A percentile compares a stretch with the other conserved stretches of the same genome.
These are phyloP conservation scores for Dyspetes luteomarginatus DNA, from an alignment of 2,888 invertebrate genomes.

Conservation along the genomic window DNA sequence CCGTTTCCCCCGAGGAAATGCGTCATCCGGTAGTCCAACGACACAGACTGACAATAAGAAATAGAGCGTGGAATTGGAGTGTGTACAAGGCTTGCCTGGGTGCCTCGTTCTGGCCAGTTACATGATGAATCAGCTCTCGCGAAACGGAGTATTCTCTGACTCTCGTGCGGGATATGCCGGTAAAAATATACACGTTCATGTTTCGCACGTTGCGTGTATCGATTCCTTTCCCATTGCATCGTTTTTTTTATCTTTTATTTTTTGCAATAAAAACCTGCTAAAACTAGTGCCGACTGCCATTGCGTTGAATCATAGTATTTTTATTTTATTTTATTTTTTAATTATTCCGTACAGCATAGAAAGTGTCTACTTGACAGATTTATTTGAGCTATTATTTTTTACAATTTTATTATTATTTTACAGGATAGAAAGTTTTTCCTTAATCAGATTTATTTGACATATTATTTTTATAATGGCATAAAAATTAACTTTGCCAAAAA, in stretches of 20 bases:
- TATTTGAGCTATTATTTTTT: not conserved
- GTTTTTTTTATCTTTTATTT: not conserved
- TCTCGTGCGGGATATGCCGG: no score
- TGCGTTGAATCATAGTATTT: constrained; percentile 2
- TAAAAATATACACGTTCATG: constrained; percentile 19
- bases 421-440: no score
- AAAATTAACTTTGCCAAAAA: no score
- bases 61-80: constrained; percentile 58
- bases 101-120: constrained; percentile 26
- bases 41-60: constrained; percentile 54
- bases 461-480: no score
- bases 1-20: constrained; percentile 38
- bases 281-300: not conserved
- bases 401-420: no score
- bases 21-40: constrained; percentile 58
- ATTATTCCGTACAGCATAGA: not conserved
- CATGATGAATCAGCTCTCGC: constrained; percentile 54
- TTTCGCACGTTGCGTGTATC: constrained; percentile 42
- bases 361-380: not conserved
- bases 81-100: constrained; percentile 15
- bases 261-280: constrained; percentile 14
- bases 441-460: no score
- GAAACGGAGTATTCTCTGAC: not conserved
- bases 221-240: constrained; percentile 33
- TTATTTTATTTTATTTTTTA: not conserved